Evolutionary conservation across 2,888 invertebrate genomes (phyloP), one percentile per base, ranked within the genome.

Genomic region (Pemphredon lugubris): DNA sequence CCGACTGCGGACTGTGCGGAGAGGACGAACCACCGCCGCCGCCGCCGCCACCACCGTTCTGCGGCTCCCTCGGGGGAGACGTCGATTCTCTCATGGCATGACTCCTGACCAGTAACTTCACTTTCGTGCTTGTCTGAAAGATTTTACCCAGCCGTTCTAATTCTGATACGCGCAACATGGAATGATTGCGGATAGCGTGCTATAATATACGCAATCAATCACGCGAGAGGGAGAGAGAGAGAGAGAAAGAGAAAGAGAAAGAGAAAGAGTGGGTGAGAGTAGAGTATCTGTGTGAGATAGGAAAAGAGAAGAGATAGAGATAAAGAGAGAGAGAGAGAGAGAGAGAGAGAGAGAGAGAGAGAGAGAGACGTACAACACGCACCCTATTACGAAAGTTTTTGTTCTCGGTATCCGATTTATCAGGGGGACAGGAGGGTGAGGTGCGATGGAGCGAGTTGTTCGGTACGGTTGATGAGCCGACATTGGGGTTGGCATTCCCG

Each of bases 21-120:
- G 84, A 84, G 26, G 86, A 64, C 23, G 85, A 77, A 75, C 86
- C n/a, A n/a, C n/a, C n/a, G n/a, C n/a, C n/a, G n/a, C n/a, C n/a
- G n/a, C n/a, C n/a, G n/a, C n/a, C n/a, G n/a, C n/a, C n/a, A n/a
- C n/a, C n/a, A n/a, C n/a, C 83, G 72, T 87, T 87, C 66, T 87
- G 86, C 11, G 91, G 91, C 79, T 91, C 91, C 57, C 91, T 89
- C 18, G 92, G 92, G 34, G 92, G 92, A 48, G 92, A 92, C 45
- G 95, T 93, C 73, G 96, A 94, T 90, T 97, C 97, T 86, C 96
- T 93, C 92, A 97, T 95, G 74, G 97, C 97, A 91, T 96, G 96
- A 86, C 97, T 96, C 84, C 97, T 93, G 66, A 96, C 96, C 83
- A 97, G 92, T 88, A 96, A 93, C 91, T 96, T 96, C 74, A 95